Percentiles rank a stretch among this genome's conserved stretches.
Conservation (phyloP, 2,797 vertebrate species). For the Neostethus bicornis region DNA sequence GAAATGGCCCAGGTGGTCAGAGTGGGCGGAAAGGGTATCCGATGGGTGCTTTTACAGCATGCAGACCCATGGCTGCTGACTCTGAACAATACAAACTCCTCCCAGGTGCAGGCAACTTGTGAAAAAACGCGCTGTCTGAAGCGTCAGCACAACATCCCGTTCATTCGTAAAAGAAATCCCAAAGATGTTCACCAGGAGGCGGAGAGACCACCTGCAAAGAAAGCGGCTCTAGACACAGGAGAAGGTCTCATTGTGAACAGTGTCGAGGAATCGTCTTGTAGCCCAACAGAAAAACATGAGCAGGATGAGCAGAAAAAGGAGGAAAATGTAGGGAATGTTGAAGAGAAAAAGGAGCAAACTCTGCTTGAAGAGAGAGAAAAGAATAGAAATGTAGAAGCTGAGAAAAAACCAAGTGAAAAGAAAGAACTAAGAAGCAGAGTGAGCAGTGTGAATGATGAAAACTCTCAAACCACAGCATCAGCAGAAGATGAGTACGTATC, state of each 20-base stretch:
- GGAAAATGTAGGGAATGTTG: neutral
- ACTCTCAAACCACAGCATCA: neutral
- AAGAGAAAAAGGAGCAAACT: neutral
- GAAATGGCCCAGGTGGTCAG: constrained; percentile 82
- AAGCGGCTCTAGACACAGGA: neutral
- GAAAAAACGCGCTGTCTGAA: neutral
- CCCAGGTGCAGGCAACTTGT: neutral
- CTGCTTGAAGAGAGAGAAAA: neutral
- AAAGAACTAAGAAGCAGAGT: neutral
- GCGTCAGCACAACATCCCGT: constrained; percentile 32
- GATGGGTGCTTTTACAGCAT: constrained; percentile 82
- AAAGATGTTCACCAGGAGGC: neutral
- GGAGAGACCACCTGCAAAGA: constrained; percentile 31
- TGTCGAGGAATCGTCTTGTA: accelerated
- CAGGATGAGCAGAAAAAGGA: constrained; percentile 1
- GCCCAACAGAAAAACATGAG: neutral
- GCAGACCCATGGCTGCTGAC: constrained; percentile 88
- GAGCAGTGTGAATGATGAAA: neutral
- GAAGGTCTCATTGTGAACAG: neutral
- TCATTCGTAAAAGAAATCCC: constrained; percentile 56
- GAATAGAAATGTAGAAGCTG: neutral
- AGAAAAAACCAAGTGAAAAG: neutral
- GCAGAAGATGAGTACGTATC: constrained; percentile 41
- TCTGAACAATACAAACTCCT: constrained; percentile 48
- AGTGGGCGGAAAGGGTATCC: constrained; percentile 80